Evolutionary conservation across 2,113 vertebrate genomes (phyloP), one percentile per base, ranked within the genome.

Genomic region (Drymodes brunneopygia): DNA sequence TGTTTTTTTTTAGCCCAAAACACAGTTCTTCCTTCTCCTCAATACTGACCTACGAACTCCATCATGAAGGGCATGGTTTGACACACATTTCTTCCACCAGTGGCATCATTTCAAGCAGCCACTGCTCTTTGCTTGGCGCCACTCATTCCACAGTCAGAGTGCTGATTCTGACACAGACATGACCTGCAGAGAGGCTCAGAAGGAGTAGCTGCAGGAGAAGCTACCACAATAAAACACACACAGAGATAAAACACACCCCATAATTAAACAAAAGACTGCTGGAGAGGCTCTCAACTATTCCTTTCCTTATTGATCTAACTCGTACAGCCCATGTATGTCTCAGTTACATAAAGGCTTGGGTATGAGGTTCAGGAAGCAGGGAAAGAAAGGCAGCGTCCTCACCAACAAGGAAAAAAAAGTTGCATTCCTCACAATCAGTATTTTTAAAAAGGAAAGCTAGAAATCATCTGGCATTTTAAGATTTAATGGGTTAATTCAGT

Each of bases 91-190:
- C 50, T 61, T 77, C 48, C 20, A 13, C 6, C 36, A 42, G 33
- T 9, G 14, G 44, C 22, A 74, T 14, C 16, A 24, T 4, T 73
- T 24, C 9, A 48, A 72, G 29, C 28, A 90, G 67, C 31, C 58
- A 60, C 25, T 19, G 47, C 12, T 28, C 54, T 44, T 62, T 57
- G 25, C 24, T 79, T 47, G 48, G 27, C 40, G 17, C 15, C 53
- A 22, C 51, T 64, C 47, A 9, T 40, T 60, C 31, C 40, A 21
- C 17, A 31, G 40, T 44, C 53, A 29, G 31, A 51, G 24, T 5
- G 58, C 33, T 8, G 12, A 45, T 14, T 8, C 23, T 23, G 42
- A n/a, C 20, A 45, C 8, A 7, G 0, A 0, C 19, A 20, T 0
- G 0, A 35, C 45, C 88, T 35, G 50, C 36, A 86, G n/a, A 87